phyloP scores from a whole-genome alignment of 53 echinoderm and acorn worm genomes.

The Glandiceps talaboti region DNA sequence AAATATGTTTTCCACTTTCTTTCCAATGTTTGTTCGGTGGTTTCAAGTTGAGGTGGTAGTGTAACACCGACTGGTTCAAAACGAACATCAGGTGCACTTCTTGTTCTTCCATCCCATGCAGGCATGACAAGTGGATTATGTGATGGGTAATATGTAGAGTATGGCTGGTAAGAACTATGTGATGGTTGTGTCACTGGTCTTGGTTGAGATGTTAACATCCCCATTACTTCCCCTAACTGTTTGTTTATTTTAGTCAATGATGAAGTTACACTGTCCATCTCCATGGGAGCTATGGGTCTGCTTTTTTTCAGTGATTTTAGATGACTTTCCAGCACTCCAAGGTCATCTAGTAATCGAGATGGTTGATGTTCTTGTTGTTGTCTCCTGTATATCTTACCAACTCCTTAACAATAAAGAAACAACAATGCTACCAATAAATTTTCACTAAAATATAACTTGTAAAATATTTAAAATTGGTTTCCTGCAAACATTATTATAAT shows the following conservation, averaged over 20 bases:
- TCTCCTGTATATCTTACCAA: neutral
- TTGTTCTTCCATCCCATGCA: neutral
- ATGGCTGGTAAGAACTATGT: conserved; percentile 2
- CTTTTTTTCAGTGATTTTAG: neutral
- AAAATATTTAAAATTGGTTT: too few relatives aligned
- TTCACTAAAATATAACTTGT: too few relatives aligned
- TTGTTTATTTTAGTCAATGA: conserved; percentile 69
- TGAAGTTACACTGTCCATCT: conserved; percentile 12
- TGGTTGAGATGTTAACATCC: conserved; percentile 16
- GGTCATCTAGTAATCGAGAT: conserved; percentile 2
- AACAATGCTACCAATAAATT: too few relatives aligned
- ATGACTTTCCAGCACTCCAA: neutral
- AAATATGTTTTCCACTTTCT: conserved; percentile 91
- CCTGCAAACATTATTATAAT: too few relatives aligned
- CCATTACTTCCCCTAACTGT: conserved; percentile 70
- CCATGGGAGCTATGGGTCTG: neutral
- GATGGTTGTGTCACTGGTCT: neutral
- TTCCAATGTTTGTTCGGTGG: conserved; percentile 72
- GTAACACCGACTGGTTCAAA: neutral
- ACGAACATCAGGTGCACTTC: neutral
- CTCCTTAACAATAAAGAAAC: too few relatives aligned
- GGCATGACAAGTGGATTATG: neutral
- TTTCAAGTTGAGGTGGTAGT: conserved; percentile 22
- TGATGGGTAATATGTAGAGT: neutral
- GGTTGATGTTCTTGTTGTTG: conserved; percentile 7